Percentiles rank a stretch among this genome's conserved stretches.
These are phyloP conservation scores for Antennarius striatus DNA, from an alignment of 2,113 vertebrate species.

Conservation along the genomic window DNA sequence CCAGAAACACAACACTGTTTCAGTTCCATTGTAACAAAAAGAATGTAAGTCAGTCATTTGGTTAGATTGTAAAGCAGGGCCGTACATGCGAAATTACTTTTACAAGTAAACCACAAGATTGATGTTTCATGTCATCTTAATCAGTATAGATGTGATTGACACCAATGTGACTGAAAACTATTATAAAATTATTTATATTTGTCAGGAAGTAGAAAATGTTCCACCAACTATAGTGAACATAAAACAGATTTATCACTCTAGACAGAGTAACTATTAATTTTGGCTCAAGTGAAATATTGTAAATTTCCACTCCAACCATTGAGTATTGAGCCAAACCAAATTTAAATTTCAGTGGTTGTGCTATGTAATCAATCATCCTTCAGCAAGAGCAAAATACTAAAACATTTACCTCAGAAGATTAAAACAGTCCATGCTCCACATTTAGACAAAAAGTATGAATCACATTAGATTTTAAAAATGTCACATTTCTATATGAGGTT, in stretches of 20 bases:
- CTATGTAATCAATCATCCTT: conserved; percentile 38
- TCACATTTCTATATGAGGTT: conserved; percentile 55
- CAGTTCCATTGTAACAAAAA: too few relatives aligned
- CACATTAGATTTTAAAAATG: conserved; percentile 47
- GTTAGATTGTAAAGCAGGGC: too few relatives aligned
- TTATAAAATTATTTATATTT: background rate
- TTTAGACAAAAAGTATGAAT: conserved; percentile 47
- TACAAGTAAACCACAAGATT: too few relatives aligned
- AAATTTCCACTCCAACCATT: conserved; percentile 21
- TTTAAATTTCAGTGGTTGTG: conserved; percentile 23
- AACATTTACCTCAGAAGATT: conserved; percentile 42
- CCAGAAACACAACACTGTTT: too few relatives aligned
- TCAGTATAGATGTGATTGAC: too few relatives aligned
- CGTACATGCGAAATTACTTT: too few relatives aligned
- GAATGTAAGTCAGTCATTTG: too few relatives aligned
- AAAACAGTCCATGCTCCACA: conserved; percentile 40
- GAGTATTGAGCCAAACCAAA: conserved; percentile 22
- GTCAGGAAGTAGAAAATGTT: background rate
- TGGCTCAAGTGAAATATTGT: conserved; percentile 23
- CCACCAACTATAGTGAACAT: background rate
- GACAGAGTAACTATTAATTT: conserved; percentile 27
- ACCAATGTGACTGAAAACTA: too few relatives aligned
- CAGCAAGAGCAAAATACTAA: conserved; percentile 32
- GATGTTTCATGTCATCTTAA: too few relatives aligned
- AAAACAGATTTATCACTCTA: conserved; percentile 25